Conservation (phyloP, 2,888 invertebrate genomes). For the Lasiommata megera region DNA sequence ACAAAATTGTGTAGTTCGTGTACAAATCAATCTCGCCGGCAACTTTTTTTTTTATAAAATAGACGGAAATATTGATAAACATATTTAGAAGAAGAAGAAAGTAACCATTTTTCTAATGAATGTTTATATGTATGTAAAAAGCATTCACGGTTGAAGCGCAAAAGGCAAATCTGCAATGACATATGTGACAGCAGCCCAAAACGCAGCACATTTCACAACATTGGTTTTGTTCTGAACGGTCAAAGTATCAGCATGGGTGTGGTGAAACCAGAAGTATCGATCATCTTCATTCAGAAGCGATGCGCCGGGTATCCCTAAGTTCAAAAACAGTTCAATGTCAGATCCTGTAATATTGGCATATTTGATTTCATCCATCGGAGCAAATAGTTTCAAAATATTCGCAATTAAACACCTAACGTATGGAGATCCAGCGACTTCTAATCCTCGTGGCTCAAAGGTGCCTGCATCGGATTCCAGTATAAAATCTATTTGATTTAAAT, state of each 20-base stretch:
- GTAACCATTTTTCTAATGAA: too few species aligned
- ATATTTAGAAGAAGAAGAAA: too few species aligned
- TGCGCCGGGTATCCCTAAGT: slow-evolving; percentile 86
- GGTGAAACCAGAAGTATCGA: slow-evolving; percentile 88
- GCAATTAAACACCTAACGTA: slow-evolving; percentile 84
- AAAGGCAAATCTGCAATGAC: slow-evolving; percentile 87
- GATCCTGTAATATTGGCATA: slow-evolving; percentile 82
- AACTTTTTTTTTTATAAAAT: too few species aligned
- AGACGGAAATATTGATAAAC: too few species aligned
- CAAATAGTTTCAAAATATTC: slow-evolving; percentile 83
- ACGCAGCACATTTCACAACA: slow-evolving; percentile 87
- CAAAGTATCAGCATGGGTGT: slow-evolving; percentile 90
- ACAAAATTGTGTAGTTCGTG: too few species aligned
- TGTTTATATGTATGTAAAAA: neutral
- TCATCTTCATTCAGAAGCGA: slow-evolving; percentile 85
- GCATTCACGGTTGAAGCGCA: neutral
- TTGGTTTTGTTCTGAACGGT: slow-evolving; percentile 85
- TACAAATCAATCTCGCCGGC: too few species aligned
- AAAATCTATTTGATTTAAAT: slow-evolving; percentile 84
- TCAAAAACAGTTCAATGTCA: slow-evolving; percentile 84
- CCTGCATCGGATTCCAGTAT: slow-evolving; percentile 93
- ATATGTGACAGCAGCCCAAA: slow-evolving; percentile 89
- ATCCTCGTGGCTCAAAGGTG: slow-evolving; percentile 87
- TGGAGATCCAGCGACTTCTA: slow-evolving; percentile 83
- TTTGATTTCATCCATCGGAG: slow-evolving; percentile 77